These are phyloP conservation scores for Caenorhabditis elegans DNA, from an alignment of 1,140 invertebrate species.

Conservation along the genomic window WBcel235 BX284606.5:7273501-7274000, in stretches of 20 bases:
- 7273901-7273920: constrained; percentile 40
- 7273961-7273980: background rate
- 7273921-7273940: constrained; percentile 32
- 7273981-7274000: background rate
- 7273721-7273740: too few species aligned
- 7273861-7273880: constrained; percentile 63
- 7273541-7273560: background rate
- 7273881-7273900: constrained; percentile 60
- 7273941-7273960: constrained; percentile 38
- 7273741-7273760: too few species aligned
- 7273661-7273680: too few species aligned
- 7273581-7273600: background rate
- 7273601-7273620: background rate
- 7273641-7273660: background rate
- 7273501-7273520: background rate
- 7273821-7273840: constrained; percentile 30
- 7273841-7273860: constrained; percentile 55
- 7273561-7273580: background rate
- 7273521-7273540: background rate
- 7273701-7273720: too few species aligned
- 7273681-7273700: too few species aligned
- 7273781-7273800: too few species aligned
- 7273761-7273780: too few species aligned
- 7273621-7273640: background rate
- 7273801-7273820: too few species aligned